Percentiles rank a stretch among this genome's conserved stretches.
These are phyloP conservation scores for Drosophila borborema DNA, from an alignment of 2,888 invertebrate genomes.

Conservation along the genomic window DNA sequence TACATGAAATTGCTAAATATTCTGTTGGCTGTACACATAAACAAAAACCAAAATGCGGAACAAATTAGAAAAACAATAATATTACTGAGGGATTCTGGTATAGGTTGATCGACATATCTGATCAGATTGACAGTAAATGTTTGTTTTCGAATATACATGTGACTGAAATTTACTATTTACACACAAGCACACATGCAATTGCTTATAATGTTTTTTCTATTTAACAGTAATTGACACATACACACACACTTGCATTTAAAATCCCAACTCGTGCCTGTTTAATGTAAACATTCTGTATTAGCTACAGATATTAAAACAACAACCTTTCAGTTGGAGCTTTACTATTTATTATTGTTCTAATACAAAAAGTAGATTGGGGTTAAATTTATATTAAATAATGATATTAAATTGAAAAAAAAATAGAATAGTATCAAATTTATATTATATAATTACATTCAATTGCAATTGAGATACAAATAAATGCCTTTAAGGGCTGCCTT, in stretches of 20 bases:
- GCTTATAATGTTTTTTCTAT: slow-evolving; percentile 34
- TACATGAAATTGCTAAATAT: background rate
- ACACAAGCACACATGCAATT: slow-evolving; percentile 10
- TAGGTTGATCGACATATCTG: slow-evolving; percentile 23
- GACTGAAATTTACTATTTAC: slow-evolving; percentile 40
- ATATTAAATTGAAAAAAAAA: background rate
- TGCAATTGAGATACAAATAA: too few relatives aligned
- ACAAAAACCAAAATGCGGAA: slow-evolving; percentile 32
- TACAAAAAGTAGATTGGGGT: slow-evolving; percentile 9
- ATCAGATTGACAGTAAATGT: slow-evolving; percentile 30
- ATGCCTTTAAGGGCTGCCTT: background rate
- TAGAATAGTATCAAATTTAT: too few relatives aligned
- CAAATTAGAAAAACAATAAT: slow-evolving; percentile 4
- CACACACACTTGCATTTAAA: slow-evolving; percentile 2
- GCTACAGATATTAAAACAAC: slow-evolving; percentile 18
- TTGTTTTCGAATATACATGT: slow-evolving; percentile 48
- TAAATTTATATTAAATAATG: background rate
- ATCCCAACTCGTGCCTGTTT: slow-evolving; percentile 48
- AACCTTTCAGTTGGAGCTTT: background rate
- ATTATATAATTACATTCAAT: too few relatives aligned
- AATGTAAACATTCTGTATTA: slow-evolving; percentile 47
- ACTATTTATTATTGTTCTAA: slow-evolving; percentile 12
- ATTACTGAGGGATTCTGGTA: slow-evolving; percentile 17
- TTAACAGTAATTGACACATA: slow-evolving; percentile 51
- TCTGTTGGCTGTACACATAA: slow-evolving; percentile 32